Conservation (phyloP, 2,113 vertebrate species). For the Sphaerodactylus townsendi region DNA sequence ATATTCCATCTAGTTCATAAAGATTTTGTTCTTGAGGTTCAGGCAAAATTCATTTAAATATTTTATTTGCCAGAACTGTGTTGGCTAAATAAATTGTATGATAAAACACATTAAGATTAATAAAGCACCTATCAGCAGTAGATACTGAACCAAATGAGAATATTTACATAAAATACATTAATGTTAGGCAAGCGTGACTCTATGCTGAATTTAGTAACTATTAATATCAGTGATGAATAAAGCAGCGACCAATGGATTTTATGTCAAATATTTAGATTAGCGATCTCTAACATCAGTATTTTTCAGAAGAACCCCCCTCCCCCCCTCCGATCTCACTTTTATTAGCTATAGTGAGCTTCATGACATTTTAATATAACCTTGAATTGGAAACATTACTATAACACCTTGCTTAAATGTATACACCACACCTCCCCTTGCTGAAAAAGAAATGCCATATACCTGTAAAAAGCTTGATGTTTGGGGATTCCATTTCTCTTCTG, state of each 20-base stretch:
- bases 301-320: too few relatives aligned
- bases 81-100: neutral
- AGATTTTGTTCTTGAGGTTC: neutral
- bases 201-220: neutral
- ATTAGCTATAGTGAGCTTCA: neutral
- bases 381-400: neutral
- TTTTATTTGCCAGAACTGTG: neutral
- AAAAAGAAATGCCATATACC: slow-evolving; percentile 74
- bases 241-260: neutral
- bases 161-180: neutral
- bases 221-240: neutral
- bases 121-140: neutral
- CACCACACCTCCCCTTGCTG: neutral
- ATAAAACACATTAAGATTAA: neutral
- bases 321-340: neutral
- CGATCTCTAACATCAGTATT: neutral
- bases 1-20: neutral
- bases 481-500: slow-evolving; percentile 99
- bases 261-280: neutral
- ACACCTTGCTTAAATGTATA: neutral
- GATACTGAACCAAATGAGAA: neutral
- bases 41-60: neutral
- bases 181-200: neutral
- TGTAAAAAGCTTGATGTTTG: slow-evolving; percentile 99
- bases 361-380: neutral